phyloP scores from a whole-genome alignment of 2,113 vertebrate species.

The Motacilla tschutschensis region DNA sequence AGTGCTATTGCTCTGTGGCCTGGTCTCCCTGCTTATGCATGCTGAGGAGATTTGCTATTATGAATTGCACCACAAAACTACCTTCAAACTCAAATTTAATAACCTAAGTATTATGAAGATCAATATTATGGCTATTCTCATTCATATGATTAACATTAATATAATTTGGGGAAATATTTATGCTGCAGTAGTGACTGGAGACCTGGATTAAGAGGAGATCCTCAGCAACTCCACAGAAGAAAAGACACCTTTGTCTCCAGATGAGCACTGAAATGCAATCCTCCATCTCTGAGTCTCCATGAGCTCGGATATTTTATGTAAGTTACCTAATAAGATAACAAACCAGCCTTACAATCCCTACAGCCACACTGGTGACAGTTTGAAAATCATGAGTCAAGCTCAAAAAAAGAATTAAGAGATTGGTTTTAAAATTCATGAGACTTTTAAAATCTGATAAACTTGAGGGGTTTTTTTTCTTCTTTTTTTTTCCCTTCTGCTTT shows the following conservation, averaged over 20 bases:
- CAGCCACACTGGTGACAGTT: slow-evolving; percentile 45
- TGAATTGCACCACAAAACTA: slow-evolving; percentile 39
- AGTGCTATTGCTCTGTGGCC: slow-evolving; percentile 29
- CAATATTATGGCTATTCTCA: slow-evolving; percentile 52
- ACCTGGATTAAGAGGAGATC: slow-evolving; percentile 25
- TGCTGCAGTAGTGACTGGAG: slow-evolving; percentile 33
- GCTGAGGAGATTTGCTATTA: slow-evolving; percentile 25
- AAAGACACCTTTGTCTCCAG: neutral
- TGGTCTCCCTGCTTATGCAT: slow-evolving; percentile 40
- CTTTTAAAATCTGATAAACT: slow-evolving; percentile 56
- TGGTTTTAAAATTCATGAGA: slow-evolving; percentile 64
- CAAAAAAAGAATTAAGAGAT: slow-evolving; percentile 53
- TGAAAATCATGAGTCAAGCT: slow-evolving; percentile 60
- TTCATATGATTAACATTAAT: slow-evolving; percentile 57
- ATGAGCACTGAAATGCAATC: slow-evolving; percentile 6
- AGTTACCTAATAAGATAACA: slow-evolving; percentile 50
- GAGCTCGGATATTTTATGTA: slow-evolving; percentile 42
- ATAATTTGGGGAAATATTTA: slow-evolving; percentile 45
- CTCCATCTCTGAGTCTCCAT: neutral
- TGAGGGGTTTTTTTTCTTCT: neutral
- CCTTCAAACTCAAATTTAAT: slow-evolving; percentile 61
- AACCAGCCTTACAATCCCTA: slow-evolving; percentile 43
- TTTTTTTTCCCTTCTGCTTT: slow-evolving; percentile 33
- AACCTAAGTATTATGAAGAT: slow-evolving; percentile 53
- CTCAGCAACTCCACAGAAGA: neutral